Evolutionary conservation across 2,888 invertebrate genomes (phyloP).

Genomic region (Hoplodrina blanda): DNA sequence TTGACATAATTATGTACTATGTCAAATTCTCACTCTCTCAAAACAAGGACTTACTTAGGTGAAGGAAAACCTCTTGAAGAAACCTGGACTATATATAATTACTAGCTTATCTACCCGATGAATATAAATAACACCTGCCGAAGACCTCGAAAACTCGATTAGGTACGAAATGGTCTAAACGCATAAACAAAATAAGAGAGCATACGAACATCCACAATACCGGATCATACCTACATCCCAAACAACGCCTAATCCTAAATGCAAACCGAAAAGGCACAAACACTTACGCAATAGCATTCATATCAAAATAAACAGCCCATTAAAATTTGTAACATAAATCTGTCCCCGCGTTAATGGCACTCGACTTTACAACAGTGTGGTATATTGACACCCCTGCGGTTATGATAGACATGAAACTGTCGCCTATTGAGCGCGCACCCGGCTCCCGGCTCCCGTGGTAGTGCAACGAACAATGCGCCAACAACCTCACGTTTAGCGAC

Average conservation of each 20-base stretch:
- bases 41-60: too few relatives aligned
- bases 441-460: constrained; percentile 46
- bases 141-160: too few relatives aligned
- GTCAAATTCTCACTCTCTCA: too few relatives aligned
- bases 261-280: constrained; percentile 12
- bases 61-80: too few relatives aligned
- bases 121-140: too few relatives aligned
- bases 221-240: background rate
- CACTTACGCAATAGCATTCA: constrained; percentile 51
- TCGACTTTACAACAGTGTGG: constrained; percentile 63
- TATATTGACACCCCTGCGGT: constrained; percentile 66
- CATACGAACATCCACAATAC: background rate
- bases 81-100: too few relatives aligned
- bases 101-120: too few relatives aligned
- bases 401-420: constrained; percentile 60
- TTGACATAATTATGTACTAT: too few relatives aligned
- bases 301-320: constrained; percentile 63
- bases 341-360: constrained; percentile 58
- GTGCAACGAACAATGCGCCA: constrained; percentile 74
- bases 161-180: too few relatives aligned
- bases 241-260: constrained; percentile 3
- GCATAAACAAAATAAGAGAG: too few relatives aligned
- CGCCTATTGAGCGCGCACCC: constrained; percentile 59
- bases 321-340: constrained; percentile 62
- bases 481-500: constrained; percentile 76